These are phyloP conservation scores for Dasysyrphus albostriatus DNA, from an alignment of 2,888 invertebrate species.

Conservation along the genomic window DNA sequence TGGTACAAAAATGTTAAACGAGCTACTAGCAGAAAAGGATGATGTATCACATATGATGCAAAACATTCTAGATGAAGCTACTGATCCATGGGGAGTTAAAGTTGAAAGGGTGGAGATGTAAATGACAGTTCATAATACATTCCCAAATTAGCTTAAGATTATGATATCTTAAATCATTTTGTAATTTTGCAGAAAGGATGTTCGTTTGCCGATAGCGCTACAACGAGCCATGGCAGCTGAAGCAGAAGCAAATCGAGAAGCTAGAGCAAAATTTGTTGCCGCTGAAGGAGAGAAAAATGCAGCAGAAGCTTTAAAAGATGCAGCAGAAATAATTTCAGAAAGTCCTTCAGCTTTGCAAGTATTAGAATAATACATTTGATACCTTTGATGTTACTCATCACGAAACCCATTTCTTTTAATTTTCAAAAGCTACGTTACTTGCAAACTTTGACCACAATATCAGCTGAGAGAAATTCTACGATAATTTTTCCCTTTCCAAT, in stretches of 20 bases:
- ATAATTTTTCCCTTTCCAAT: conserved; percentile 68
- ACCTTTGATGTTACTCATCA: not conserved
- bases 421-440: conserved; percentile 48
- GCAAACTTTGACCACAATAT: conserved; percentile 59
- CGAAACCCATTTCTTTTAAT: not conserved
- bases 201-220: conserved; percentile 85
- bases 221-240: conserved; percentile 90
- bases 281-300: conserved; percentile 88
- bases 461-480: conserved; percentile 58
- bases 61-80: conserved; percentile 91
- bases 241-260: conserved; percentile 88
- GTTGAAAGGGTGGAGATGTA: conserved; percentile 98
- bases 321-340: conserved; percentile 86
- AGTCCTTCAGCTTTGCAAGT: conserved; percentile 85
- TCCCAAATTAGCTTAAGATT: too few species aligned
- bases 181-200: conserved; percentile 83
- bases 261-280: conserved; percentile 89
- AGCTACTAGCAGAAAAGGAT: conserved; percentile 95
- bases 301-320: conserved; percentile 86
- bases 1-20: conserved; percentile 94
- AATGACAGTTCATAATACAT: too few species aligned
- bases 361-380: not conserved
- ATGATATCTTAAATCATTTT: too few species aligned
- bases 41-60: conserved; percentile 95
- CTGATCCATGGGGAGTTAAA: conserved; percentile 95